Evolutionary conservation across 2,888 invertebrate species (phyloP).

Genomic region (Lycophotia porphyrea): DNA sequence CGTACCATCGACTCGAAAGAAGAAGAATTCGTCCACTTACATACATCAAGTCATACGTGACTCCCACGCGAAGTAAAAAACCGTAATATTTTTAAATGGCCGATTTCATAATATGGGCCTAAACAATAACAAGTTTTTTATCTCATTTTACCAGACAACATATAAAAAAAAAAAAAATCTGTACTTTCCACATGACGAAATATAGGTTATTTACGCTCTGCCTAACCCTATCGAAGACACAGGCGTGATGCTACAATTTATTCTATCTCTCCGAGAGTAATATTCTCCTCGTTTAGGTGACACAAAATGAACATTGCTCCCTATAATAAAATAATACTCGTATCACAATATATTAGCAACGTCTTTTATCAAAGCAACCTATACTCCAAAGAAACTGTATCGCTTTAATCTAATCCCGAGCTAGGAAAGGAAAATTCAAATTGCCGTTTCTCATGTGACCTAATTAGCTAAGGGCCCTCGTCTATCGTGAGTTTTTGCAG

Average conservation of each 20-base stretch:
- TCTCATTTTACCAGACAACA: neutral
- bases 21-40: too few species aligned
- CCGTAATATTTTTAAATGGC: too few species aligned
- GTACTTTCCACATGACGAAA: neutral
- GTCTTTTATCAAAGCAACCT: constrained; percentile 27
- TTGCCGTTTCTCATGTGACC: constrained; percentile 21
- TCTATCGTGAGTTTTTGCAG: neutral
- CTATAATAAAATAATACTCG: neutral
- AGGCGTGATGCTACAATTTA: neutral
- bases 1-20: too few species aligned
- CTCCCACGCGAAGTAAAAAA: too few species aligned
- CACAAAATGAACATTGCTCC: constrained; percentile 3
- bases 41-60: too few species aligned
- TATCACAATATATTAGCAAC: neutral
- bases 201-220: neutral
- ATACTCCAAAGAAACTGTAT: constrained; percentile 15
- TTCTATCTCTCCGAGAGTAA: neutral
- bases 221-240: neutral
- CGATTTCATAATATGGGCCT: too few species aligned
- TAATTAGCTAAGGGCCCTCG: constrained; percentile 20
- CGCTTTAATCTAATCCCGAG: constrained; percentile 20
- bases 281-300: neutral
- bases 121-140: neutral
- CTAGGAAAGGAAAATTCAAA: constrained; percentile 18
- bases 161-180: neutral